Percentiles rank a stretch among this genome's conserved stretches.
Conservation (phyloP, 1,140 invertebrate genomes). For the Uloborus diversus region DNA sequence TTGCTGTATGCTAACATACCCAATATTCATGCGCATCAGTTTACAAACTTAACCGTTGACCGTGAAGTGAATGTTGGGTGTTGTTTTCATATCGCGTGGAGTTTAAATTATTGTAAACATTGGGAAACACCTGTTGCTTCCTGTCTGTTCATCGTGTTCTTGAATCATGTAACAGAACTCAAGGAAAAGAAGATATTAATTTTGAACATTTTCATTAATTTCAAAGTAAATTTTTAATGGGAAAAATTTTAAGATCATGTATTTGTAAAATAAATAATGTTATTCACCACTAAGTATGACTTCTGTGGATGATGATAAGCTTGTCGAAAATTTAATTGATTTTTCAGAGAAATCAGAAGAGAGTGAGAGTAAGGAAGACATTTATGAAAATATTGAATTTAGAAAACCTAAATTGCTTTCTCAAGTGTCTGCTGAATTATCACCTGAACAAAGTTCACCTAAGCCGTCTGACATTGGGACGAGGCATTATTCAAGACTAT, state of each 20-base stretch:
- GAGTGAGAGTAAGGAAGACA: not conserved
- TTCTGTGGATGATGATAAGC: conserved; percentile 14
- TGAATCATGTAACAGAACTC: too few relatives aligned
- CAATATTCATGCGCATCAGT: not conserved
- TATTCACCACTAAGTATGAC: conserved; percentile 23
- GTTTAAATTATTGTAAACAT: conserved; percentile 49
- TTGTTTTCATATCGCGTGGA: conserved; percentile 35
- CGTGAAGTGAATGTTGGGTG: not conserved
- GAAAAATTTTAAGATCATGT: too few relatives aligned
- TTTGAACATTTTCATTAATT: too few relatives aligned
- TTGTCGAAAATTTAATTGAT: conserved; percentile 30
- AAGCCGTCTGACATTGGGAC: too few relatives aligned
- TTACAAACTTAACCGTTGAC: conserved; percentile 25
- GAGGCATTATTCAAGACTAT: conserved; percentile 57
- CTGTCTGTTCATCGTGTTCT: too few relatives aligned
- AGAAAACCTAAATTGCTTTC: not conserved
- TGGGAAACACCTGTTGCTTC: conserved; percentile 1
- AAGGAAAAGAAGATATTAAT: too few relatives aligned
- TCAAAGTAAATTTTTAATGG: too few relatives aligned
- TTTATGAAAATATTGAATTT: not conserved
- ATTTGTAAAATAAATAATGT: conserved; percentile 36
- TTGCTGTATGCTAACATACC: too few relatives aligned
- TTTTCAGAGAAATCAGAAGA: not conserved
- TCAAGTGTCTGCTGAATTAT: too few relatives aligned
- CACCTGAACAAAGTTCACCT: too few relatives aligned